Percentiles rank a stretch among this genome's conserved stretches.
Conservation (phyloP, 2,888 invertebrate species). For the Cosmia pyralina region DNA sequence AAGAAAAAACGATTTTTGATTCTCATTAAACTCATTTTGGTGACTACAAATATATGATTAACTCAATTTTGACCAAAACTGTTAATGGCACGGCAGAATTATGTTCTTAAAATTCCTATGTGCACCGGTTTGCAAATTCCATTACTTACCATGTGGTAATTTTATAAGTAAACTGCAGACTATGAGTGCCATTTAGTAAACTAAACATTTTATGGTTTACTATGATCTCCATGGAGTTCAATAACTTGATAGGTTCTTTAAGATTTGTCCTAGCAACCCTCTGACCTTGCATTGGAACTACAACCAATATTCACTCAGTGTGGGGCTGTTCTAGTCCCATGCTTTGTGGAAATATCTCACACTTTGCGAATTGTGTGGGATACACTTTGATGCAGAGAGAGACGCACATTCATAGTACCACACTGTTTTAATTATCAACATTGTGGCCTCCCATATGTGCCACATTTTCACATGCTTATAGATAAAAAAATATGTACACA, state of each 20-base stretch:
- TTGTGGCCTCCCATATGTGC: slow-evolving; percentile 90
- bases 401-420: slow-evolving; percentile 89
- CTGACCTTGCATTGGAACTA: slow-evolving; percentile 73
- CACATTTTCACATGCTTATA: slow-evolving; percentile 69
- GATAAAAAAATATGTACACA: background rate
- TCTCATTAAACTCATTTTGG: too few relatives aligned
- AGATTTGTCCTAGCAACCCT: too few relatives aligned
- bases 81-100: too few relatives aligned
- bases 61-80: too few relatives aligned
- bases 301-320: slow-evolving; percentile 79
- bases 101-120: background rate
- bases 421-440: slow-evolving; percentile 72
- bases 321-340: slow-evolving; percentile 83
- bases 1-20: too few relatives aligned
- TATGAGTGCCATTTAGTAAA: background rate
- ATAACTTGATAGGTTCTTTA: background rate
- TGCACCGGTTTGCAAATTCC: background rate
- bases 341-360: slow-evolving; percentile 84
- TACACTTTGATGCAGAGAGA: slow-evolving; percentile 78
- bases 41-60: too few relatives aligned
- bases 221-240: background rate
- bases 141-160: background rate
- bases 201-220: background rate
- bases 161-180: background rate
- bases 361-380: slow-evolving; percentile 59